Evolutionary conservation across 1,140 invertebrate genomes (phyloP).

Genomic region (Drosophila funebris): DNA sequence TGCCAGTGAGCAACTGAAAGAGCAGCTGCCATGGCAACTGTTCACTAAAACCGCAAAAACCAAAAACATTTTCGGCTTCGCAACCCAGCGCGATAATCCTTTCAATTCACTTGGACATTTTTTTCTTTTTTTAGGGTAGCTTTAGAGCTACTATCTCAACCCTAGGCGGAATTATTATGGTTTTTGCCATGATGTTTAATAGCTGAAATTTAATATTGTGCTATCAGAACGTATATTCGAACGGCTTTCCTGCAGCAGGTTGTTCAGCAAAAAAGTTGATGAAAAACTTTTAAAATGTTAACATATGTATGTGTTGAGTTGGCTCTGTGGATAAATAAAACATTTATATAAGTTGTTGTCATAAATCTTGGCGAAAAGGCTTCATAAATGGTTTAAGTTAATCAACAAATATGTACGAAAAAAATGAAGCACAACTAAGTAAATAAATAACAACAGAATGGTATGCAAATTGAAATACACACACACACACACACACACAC

Average conservation of each 20-base stretch:
- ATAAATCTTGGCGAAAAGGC: constrained; percentile 28
- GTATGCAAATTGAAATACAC: constrained; percentile 62
- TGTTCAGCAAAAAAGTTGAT: not conserved
- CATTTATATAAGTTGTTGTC: constrained; percentile 1
- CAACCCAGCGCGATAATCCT: constrained; percentile 39
- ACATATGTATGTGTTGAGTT: not conserved
- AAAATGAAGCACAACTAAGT: not conserved
- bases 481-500: constrained; percentile 46
- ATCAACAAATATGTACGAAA: constrained; percentile 54
- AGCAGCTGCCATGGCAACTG: constrained; percentile 31
- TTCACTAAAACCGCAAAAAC: constrained; percentile 41
- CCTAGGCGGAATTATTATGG: not conserved
- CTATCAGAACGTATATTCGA: no score
- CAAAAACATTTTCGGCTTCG: constrained; percentile 41
- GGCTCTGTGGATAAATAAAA: constrained; percentile 9
- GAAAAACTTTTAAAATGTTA: not conserved
- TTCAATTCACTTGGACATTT: constrained; percentile 44
- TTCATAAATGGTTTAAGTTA: constrained; percentile 51
- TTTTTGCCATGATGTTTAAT: constrained; percentile 17
- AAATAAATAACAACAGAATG: not conserved
- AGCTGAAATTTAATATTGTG: constrained; percentile 17
- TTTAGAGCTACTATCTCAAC: not conserved
- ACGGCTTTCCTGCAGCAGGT: not conserved
- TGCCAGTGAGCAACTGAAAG: constrained; percentile 1
- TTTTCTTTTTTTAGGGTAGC: constrained; percentile 13